A percentile compares a stretch with the other conserved stretches of the same genome.
These are phyloP conservation scores for Tiliqua scincoides DNA, from an alignment of 2,113 vertebrate species.

Conservation along the genomic window DNA sequence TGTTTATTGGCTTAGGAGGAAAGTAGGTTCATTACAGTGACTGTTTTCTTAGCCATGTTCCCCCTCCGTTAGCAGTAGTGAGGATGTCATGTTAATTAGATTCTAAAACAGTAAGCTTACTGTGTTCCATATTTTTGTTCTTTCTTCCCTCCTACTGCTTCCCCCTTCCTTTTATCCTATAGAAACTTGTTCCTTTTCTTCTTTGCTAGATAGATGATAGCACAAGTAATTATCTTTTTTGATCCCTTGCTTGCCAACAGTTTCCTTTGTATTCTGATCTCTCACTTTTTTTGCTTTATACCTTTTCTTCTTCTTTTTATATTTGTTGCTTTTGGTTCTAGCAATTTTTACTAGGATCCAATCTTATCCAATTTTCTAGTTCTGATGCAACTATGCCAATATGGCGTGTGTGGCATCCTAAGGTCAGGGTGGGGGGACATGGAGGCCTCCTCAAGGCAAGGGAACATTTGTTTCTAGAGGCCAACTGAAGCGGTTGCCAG, in stretches of 20 bases:
- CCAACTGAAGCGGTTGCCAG: no score
- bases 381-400: no score
- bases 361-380: no score
- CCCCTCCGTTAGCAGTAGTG: neutral
- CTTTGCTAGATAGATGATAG: neutral
- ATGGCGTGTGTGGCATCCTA: no score
- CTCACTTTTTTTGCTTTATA: neutral
- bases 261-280: neutral
- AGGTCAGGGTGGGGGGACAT: no score
- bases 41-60: neutral
- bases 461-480: no score
- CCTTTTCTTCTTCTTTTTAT: neutral
- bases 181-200: neutral
- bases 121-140: neutral
- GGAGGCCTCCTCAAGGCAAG: no score
- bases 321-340: neutral
- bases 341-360: neutral
- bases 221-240: neutral
- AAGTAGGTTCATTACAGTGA: neutral
- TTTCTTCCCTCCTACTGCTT: neutral
- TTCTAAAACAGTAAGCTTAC: constrained; percentile 1
- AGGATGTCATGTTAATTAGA: constrained; percentile 6
- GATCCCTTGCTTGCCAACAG: neutral
- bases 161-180: neutral
- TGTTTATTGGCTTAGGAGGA: constrained; percentile 7